Evolutionary conservation across 2,888 invertebrate genomes (phyloP).

Genomic region (Caenorhabditis plicata): DNA sequence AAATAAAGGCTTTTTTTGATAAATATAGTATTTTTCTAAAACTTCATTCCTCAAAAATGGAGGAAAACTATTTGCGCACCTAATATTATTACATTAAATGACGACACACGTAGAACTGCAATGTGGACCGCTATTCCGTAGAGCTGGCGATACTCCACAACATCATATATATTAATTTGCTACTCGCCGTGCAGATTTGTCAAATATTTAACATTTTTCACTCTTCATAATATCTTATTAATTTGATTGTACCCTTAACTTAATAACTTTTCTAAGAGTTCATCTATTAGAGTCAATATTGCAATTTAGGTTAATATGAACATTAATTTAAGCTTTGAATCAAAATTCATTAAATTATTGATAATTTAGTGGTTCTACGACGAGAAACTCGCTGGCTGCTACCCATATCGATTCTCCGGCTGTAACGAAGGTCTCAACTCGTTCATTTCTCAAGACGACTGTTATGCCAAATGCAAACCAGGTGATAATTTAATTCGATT

Average conservation of each 20-base stretch:
- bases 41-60: too few relatives aligned
- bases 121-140: too few relatives aligned
- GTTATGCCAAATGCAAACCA: slow-evolving; percentile 23
- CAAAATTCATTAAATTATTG: slow-evolving; percentile 2
- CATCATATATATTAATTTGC: too few relatives aligned
- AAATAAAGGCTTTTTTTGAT: too few relatives aligned
- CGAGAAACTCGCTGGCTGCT: slow-evolving; percentile 7
- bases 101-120: too few relatives aligned
- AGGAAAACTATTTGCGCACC: too few relatives aligned
- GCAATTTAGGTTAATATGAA: not conserved
- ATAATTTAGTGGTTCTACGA: slow-evolving; percentile 24
- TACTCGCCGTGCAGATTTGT: too few relatives aligned
- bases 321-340: not conserved
- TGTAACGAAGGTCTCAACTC: slow-evolving; percentile 26
- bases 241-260: slow-evolving; percentile 1
- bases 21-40: too few relatives aligned
- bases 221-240: not conserved
- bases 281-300: slow-evolving; percentile 2
- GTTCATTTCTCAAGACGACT: slow-evolving; percentile 10
- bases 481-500: slow-evolving; percentile 2
- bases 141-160: too few relatives aligned
- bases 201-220: not conserved
- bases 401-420: slow-evolving; percentile 25
- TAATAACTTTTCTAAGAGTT: slow-evolving; percentile 3
- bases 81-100: too few relatives aligned